Conservation (phyloP, 1,140 invertebrate species). For the Drosophila lacertosa region DNA sequence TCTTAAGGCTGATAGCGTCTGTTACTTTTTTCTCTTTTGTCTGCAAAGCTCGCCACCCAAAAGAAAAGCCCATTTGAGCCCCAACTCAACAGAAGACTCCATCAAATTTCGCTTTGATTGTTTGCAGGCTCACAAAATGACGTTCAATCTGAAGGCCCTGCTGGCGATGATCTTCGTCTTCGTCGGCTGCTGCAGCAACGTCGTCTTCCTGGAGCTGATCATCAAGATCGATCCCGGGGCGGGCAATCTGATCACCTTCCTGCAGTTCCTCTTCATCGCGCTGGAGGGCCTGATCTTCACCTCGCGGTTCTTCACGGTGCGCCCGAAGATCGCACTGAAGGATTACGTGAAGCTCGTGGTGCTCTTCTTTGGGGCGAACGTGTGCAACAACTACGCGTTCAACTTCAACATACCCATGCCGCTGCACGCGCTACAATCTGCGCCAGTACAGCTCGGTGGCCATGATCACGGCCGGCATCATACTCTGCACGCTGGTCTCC, state of each 20-base stretch:
- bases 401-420: conserved; percentile 99
- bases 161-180: conserved; percentile 92
- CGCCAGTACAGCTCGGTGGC: conserved; percentile 96
- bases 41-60: too few species aligned
- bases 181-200: conserved; percentile 95
- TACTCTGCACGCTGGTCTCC: conserved; percentile 96
- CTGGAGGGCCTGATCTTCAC: conserved; percentile 95
- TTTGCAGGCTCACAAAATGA: conserved; percentile 54
- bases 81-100: too few species aligned
- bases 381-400: conserved; percentile 98
- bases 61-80: too few species aligned
- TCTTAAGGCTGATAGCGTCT: not conserved
- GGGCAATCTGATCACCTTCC: conserved; percentile 97
- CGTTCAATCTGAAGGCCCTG: conserved; percentile 87
- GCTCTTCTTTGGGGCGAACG: conserved; percentile 96
- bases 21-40: not conserved
- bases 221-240: conserved; percentile 95
- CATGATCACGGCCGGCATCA: conserved; percentile 96
- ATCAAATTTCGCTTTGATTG: too few species aligned
- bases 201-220: conserved; percentile 94
- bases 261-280: conserved; percentile 96
- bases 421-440: conserved; percentile 92
- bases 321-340: conserved; percentile 89
- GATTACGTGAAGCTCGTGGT: conserved; percentile 93
- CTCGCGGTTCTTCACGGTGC: conserved; percentile 92